Evolutionary conservation across 2,113 vertebrate species (phyloP), one percentile per base, ranked within the genome.

Genomic region (Vidua macroura): DNA sequence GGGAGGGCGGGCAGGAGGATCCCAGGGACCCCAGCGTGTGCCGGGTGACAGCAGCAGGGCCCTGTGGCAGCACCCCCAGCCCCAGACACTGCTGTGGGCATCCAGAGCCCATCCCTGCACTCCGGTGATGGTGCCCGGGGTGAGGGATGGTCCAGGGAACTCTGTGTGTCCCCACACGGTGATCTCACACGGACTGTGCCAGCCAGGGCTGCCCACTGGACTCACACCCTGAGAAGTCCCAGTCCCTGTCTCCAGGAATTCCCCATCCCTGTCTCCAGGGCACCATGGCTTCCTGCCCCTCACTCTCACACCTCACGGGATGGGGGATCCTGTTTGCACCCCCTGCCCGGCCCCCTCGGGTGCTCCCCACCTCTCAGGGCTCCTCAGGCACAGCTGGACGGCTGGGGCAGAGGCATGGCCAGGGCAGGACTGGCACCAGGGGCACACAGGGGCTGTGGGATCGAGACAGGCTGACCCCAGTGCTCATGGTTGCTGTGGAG

Each of bases 121-220:
- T 6, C 39, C 15, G 6, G 41, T 0, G 0, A 9, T 7, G 19
- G n/a, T 49, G 12, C 16, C 19, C 16, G 13, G 22, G 35, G 27
- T 17, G 9, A 24, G 17, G 27, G 33, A 13, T 15, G 28, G 4
- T 28, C 12, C 5, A 1, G 37, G 41, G 27, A 2, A 1, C 7
- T 59, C 12, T 5, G 9, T 7, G 10, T 63, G 30, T 4, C 9
- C 64, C 37, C 11, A 11, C 7, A 21, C 1, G 23, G 20, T 31
- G 37, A 11, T 58, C 30, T 39, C 46, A n/a, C 53, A 7, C 3
- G 7, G 76, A 10, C n/a, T 11, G 31, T 16, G 59, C 31, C 60
- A 59, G 9, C 35, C 51, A 35, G 55, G 62, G 66, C n/a, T 49
- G 62, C 58, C 58, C 39, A 4, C 13, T 35, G 39, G 10, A 23